Percentiles rank a stretch among this genome's conserved stretches.
phyloP scores from a whole-genome alignment of 2,888 invertebrate species.

The Ptilodon capucinus region DNA sequence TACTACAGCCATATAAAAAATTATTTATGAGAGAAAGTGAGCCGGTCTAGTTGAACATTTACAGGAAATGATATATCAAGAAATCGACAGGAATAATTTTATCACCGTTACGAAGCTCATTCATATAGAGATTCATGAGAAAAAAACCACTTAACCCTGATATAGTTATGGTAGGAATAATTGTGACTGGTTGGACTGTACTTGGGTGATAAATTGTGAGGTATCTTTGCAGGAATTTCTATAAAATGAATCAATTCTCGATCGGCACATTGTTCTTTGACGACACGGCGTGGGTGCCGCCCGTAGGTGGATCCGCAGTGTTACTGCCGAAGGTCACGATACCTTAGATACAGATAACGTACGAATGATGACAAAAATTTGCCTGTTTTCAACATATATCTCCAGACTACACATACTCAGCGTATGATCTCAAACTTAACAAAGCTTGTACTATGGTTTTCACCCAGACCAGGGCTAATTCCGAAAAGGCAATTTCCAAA shows the following conservation, averaged over 20 bases:
- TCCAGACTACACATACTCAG: no score
- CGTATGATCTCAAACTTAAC: no score
- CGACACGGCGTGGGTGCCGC: slow-evolving; percentile 51
- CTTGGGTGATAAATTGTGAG: background rate
- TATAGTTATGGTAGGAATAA: background rate
- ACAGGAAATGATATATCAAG: slow-evolving; percentile 26
- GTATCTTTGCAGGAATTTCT: slow-evolving; percentile 19
- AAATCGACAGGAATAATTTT: slow-evolving; percentile 17
- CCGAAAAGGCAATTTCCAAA: no score
- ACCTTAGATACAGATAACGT: slow-evolving; percentile 23
- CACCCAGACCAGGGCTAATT: no score
- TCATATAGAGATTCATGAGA: slow-evolving; percentile 5
- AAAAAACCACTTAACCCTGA: background rate
- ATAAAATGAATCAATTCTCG: slow-evolving; percentile 27
- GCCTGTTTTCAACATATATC: no score
- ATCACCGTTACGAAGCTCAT: slow-evolving; percentile 3
- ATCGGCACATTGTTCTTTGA: slow-evolving; percentile 42
- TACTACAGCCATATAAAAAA: background rate
- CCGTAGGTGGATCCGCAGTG: slow-evolving; percentile 54
- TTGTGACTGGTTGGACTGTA: background rate
- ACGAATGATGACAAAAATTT: slow-evolving; percentile 6
- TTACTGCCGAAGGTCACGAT: slow-evolving; percentile 48
- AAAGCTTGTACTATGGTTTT: no score
- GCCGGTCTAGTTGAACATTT: slow-evolving; percentile 2
- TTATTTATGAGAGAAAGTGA: slow-evolving; percentile 16